phyloP scores from a whole-genome alignment of 2,113 vertebrate species.

The Pagrus major region DNA sequence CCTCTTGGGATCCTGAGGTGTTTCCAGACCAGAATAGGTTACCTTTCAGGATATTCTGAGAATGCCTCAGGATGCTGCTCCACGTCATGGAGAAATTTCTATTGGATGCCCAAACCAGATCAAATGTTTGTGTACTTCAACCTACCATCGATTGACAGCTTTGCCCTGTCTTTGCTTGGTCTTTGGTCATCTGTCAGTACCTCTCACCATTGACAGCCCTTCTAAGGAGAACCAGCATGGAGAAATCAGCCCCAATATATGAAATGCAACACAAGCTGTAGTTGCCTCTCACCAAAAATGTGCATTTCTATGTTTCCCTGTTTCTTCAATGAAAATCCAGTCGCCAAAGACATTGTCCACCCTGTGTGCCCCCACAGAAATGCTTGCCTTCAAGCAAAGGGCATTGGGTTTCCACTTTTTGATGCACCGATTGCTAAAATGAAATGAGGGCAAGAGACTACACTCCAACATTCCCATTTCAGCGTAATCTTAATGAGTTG shows the following conservation, averaged over 20 bases:
- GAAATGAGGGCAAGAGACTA: background rate
- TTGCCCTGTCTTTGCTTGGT: background rate
- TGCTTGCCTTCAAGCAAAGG: too few species aligned
- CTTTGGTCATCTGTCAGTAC: too few species aligned
- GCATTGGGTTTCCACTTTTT: background rate
- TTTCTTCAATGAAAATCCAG: background rate
- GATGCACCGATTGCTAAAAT: background rate
- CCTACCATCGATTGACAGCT: background rate
- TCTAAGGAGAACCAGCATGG: background rate
- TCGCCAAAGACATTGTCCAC: background rate
- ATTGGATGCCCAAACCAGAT: background rate
- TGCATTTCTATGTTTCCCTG: background rate
- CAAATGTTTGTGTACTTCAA: background rate
- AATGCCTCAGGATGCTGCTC: background rate
- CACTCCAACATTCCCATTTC: background rate
- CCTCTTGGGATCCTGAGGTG: background rate
- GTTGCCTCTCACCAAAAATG: background rate
- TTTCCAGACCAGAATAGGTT: background rate
- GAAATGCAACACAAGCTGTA: background rate
- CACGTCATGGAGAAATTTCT: background rate
- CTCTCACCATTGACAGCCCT: background rate
- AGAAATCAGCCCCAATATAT: background rate
- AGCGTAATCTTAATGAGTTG: background rate
- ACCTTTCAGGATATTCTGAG: background rate
- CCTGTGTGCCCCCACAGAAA: background rate